phyloP scores from a whole-genome alignment of 2,797 vertebrate species.

The Pyrocephalus nanus region DNA sequence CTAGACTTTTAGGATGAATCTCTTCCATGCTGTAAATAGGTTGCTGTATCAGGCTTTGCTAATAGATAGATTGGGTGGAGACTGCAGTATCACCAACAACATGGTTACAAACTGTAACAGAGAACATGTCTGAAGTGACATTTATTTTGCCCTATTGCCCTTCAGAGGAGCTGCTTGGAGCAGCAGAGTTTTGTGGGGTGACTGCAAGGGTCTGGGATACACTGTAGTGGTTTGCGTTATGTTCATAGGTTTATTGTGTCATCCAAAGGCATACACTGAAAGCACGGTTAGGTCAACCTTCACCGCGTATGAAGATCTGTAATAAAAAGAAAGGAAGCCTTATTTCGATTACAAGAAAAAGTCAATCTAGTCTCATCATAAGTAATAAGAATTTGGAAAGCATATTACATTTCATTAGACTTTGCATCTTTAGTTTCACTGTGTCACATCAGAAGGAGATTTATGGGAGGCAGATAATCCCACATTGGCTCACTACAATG shows the following conservation, averaged over 20 bases:
- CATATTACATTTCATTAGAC: neutral
- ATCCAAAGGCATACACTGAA: neutral
- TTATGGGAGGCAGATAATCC: neutral
- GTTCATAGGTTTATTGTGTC: neutral
- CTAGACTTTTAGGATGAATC: neutral
- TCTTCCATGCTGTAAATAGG: neutral
- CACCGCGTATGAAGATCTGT: neutral
- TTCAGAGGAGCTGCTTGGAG: neutral
- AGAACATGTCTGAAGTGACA: neutral
- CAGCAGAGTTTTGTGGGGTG: neutral
- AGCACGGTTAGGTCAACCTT: neutral
- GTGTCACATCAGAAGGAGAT: neutral
- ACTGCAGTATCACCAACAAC: neutral
- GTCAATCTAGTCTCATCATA: neutral
- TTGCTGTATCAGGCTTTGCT: neutral
- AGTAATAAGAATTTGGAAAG: neutral
- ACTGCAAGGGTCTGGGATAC: neutral
- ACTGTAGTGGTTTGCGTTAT: neutral
- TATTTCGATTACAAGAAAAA: neutral
- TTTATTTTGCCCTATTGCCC: neutral
- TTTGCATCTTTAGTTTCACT: neutral
- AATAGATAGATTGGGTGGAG: rapidly evolving
- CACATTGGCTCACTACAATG: neutral
- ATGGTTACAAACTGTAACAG: neutral
- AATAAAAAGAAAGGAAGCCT: neutral